These are phyloP conservation scores for Vultur gryphus DNA, from an alignment of 2,797 vertebrate genomes.

Conservation along the genomic window DNA sequence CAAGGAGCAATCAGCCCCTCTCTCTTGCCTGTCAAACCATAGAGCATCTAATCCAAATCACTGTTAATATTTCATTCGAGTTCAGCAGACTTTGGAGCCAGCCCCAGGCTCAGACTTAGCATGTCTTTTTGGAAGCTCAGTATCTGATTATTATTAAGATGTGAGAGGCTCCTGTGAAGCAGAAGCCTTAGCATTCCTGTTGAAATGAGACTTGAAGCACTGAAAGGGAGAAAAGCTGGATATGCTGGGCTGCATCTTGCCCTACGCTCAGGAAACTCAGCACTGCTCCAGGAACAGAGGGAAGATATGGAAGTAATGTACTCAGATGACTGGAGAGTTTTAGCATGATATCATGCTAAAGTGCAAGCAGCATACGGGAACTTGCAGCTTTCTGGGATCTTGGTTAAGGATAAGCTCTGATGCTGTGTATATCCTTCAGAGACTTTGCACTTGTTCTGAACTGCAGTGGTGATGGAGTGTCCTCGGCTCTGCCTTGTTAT, in stretches of 20 bases:
- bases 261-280: not conserved
- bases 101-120: slow-evolving; percentile 50
- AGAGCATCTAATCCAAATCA: slow-evolving; percentile 38
- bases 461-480: not conserved
- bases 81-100: slow-evolving; percentile 37
- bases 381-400: not conserved
- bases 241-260: not conserved
- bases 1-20: slow-evolving; percentile 21
- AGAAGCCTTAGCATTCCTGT: slow-evolving; percentile 14
- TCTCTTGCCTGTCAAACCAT: not conserved
- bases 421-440: not conserved
- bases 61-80: slow-evolving; percentile 25
- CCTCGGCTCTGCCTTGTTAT: not conserved
- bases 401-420: not conserved
- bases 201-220: not conserved
- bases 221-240: not conserved
- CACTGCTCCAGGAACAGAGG: not conserved
- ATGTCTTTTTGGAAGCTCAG: slow-evolving; percentile 28
- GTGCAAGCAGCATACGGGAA: not conserved
- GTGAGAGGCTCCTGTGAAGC: slow-evolving; percentile 41
- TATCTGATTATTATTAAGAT: slow-evolving; percentile 60
- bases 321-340: not conserved
- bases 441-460: not conserved
- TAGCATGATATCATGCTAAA: not conserved
- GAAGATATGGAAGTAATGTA: not conserved